A percentile compares a stretch with the other conserved stretches of the same genome.
phyloP scores from a whole-genome alignment of 2,888 invertebrate species.

The Tetheella fluctuosa region DNA sequence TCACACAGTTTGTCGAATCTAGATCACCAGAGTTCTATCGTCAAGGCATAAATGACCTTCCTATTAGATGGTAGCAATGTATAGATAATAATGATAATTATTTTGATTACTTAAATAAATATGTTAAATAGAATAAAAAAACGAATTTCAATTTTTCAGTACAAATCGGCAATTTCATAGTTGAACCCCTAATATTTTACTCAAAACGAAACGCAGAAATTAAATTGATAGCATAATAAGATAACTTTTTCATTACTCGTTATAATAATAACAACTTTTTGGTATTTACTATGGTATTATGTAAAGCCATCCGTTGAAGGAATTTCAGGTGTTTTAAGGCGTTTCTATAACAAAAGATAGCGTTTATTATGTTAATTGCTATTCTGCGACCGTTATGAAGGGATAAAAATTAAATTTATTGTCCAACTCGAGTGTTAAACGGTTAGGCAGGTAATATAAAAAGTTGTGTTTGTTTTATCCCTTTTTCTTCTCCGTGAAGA shows the following conservation, averaged over 20 bases:
- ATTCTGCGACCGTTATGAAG: conserved; percentile 43
- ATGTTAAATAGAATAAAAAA: no score
- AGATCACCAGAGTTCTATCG: no score
- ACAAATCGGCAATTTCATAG: no score
- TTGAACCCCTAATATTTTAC: no score
- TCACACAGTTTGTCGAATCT: no score
- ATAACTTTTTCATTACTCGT: background rate
- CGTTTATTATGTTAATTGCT: conserved; percentile 50
- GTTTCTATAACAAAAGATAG: conserved; percentile 35
- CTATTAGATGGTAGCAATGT: no score
- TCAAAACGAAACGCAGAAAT: no score
- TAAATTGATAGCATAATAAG: no score
- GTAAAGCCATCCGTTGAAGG: conserved; percentile 10
- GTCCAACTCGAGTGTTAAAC: conserved; percentile 32
- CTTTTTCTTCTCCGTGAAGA: conserved; percentile 32
- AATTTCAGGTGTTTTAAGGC: conserved; percentile 15
- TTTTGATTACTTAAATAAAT: no score
- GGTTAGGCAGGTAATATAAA: conserved; percentile 29
- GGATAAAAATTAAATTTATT: conserved; percentile 48
- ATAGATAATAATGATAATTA: no score
- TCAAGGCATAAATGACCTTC: no score
- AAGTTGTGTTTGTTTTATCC: conserved; percentile 31
- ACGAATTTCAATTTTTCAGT: no score
- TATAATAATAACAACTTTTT: background rate
- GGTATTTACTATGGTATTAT: conserved; percentile 5